Evolutionary conservation across 2,797 vertebrate species (phyloP).

Genomic region (Alauda arvensis): DNA sequence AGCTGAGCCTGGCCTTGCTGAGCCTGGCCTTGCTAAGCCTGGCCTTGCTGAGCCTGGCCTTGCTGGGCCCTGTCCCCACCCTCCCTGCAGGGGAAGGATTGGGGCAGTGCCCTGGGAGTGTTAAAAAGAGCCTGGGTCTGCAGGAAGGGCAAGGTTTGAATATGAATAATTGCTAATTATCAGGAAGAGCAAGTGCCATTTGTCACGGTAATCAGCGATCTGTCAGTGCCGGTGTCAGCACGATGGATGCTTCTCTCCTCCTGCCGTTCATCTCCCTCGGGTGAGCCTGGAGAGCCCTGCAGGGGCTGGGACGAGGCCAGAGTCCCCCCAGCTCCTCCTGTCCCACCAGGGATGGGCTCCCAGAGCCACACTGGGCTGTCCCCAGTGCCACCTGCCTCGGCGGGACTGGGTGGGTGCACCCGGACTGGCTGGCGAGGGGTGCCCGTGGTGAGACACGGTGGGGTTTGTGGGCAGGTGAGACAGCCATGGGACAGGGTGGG

Average conservation of each 20-base stretch:
- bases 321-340: background rate
- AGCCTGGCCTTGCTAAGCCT: background rate
- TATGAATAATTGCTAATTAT: background rate
- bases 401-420: background rate
- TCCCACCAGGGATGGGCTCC: background rate
- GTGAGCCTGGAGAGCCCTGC: background rate
- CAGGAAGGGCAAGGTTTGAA: background rate
- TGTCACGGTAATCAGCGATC: background rate
- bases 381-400: background rate
- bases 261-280: background rate
- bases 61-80: background rate
- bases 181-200: conserved; percentile 9
- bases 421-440: background rate
- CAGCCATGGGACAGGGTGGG: background rate
- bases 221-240: background rate
- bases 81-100: rapidly evolving
- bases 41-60: rapidly evolving
- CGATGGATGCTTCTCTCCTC: background rate
- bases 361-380: background rate
- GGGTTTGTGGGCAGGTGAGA: background rate
- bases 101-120: background rate
- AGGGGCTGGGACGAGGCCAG: rapidly evolving
- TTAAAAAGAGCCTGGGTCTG: background rate
- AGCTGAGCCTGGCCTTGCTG: rapidly evolving
- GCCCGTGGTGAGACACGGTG: background rate